These are phyloP conservation scores for Pyrocephalus nanus DNA, from an alignment of 2,797 vertebrate genomes.

Conservation along the genomic window DNA sequence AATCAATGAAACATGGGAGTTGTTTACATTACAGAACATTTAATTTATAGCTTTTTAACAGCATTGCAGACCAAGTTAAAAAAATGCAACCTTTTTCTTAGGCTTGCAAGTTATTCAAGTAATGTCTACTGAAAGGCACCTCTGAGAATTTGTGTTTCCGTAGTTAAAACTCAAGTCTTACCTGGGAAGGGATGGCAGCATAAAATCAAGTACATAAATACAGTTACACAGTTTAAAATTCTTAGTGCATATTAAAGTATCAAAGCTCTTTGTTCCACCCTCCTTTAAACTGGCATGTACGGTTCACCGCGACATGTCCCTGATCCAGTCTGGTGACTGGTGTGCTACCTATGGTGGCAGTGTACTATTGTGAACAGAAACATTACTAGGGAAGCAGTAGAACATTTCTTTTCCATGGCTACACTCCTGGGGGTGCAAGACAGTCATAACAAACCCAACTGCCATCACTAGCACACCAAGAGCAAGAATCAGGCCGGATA, in stretches of 20 bases:
- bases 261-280: background rate
- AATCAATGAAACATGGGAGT: background rate
- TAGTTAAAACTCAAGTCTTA: background rate
- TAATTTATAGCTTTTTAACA: background rate
- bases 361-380: slow-evolving; percentile 74
- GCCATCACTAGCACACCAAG: slow-evolving; percentile 86
- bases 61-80: background rate
- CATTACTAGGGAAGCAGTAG: slow-evolving; percentile 85
- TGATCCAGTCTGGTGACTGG: background rate
- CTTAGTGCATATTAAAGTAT: background rate
- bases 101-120: slow-evolving; percentile 2
- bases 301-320: background rate
- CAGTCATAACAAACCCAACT: slow-evolving; percentile 84
- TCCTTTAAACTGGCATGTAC: background rate
- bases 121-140: background rate
- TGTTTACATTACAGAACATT: background rate
- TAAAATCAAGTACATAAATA: background rate
- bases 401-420: slow-evolving; percentile 92
- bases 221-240: background rate
- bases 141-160: background rate
- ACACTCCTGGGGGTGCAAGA: slow-evolving; percentile 85
- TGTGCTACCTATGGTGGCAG: slow-evolving; percentile 51
- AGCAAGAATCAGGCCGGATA: slow-evolving; percentile 81
- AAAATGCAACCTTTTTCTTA: background rate
- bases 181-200: background rate